Evolutionary conservation across 2,888 invertebrate species (phyloP), one percentile per base, ranked within the genome.

Genomic region (Cephus nigrinus): DNA sequence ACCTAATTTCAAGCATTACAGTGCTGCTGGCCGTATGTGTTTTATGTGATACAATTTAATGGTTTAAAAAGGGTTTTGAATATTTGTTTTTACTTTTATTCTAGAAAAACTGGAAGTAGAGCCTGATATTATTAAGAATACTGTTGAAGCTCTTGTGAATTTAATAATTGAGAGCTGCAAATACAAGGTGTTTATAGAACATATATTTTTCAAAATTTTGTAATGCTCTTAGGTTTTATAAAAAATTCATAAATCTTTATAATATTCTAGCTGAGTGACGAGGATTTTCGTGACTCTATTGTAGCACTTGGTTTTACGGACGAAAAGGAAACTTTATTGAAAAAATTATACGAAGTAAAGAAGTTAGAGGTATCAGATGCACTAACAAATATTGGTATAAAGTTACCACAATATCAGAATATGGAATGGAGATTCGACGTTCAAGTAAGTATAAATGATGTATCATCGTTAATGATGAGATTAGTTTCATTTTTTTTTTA

Each of bases 71-170:
- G 33, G 77, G 71, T n/a, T 55, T 74, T 32, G 4, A 40, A 40
- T 15, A 31, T 15, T 23, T 23, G 23, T 55, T 55, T 73, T 3
- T n/a, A 68, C 30, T 79, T 72, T 73, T 77, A 76, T 91, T 92
- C 79, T 92, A 94, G 94, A 94, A 86, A 95, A 95, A 88, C 89
- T 95, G 72, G 91, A 93, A 77, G 93, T 94, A 23, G 92, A 93
- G 68, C 80, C 92, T 12, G 92, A 92, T 80, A 89, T 91, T 74
- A 93, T 95, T 35, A 94, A 94, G 88, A 94, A 94, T 88, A 93
- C 95, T 71, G 93, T 96, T 23, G 95, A 96, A 92, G 96, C 95
- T 32, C 90, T 97, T 76, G 93, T 96, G n/a, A 95, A 96, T 89
- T 92, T 96, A 75, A 92, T 96, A 75, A 92, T 96, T 31, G 94